Conservation (phyloP, 2,888 invertebrate genomes). For the Aphodius granarius region DNA sequence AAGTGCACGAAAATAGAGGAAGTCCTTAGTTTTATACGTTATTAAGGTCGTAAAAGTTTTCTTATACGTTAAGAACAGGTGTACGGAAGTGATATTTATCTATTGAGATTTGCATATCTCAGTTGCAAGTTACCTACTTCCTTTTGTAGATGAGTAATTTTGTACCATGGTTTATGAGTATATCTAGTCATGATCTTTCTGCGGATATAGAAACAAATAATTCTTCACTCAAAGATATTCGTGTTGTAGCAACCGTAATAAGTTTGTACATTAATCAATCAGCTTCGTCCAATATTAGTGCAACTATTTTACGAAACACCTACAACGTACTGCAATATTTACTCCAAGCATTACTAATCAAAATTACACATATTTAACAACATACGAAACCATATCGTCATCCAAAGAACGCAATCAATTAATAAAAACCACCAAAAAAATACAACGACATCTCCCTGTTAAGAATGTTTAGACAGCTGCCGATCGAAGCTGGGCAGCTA, state of each 20-base stretch:
- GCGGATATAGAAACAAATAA: too few species aligned
- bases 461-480: not conserved
- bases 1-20: not conserved
- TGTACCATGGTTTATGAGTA: too few species aligned
- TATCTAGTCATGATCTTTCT: too few species aligned
- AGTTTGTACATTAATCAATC: too few species aligned
- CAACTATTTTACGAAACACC: not conserved
- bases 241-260: too few species aligned
- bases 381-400: too few species aligned
- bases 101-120: not conserved
- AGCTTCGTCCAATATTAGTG: not conserved
- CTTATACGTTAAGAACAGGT: not conserved
- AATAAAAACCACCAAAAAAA: not conserved
- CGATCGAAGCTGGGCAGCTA: not conserved
- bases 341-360: too few species aligned
- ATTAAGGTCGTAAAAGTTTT: not conserved
- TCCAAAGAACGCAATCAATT: not conserved
- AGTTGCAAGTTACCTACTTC: not conserved
- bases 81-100: not conserved
- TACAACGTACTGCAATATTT: too few species aligned
- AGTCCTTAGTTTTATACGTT: not conserved
- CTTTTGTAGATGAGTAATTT: not conserved
- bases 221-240: too few species aligned
- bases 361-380: too few species aligned
- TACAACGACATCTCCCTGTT: not conserved